Evolutionary conservation across 2,888 invertebrate species (phyloP).

Genomic region (Agrotis ipsilon): DNA sequence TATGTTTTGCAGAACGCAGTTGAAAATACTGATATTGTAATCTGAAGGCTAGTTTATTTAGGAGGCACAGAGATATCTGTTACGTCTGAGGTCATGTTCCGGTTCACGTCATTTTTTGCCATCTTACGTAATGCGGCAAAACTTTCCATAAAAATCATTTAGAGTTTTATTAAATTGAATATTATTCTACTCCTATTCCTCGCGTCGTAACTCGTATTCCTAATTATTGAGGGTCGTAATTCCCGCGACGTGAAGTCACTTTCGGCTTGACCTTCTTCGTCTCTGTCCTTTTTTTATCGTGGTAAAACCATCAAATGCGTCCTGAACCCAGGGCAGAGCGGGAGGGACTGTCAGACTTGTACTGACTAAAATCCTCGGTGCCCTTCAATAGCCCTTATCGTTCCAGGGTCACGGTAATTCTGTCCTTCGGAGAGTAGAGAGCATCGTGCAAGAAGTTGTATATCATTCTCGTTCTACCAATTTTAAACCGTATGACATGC

Average conservation of each 20-base stretch:
- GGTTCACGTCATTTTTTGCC: slow-evolving; percentile 7
- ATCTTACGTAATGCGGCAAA: slow-evolving; percentile 17
- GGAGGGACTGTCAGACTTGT: too few relatives aligned
- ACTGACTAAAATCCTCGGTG: too few relatives aligned
- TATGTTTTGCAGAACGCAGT: not conserved
- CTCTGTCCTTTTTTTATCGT: too few relatives aligned
- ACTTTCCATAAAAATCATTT: slow-evolving; percentile 7
- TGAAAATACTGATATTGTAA: not conserved
- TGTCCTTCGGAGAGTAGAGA: too few relatives aligned
- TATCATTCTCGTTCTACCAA: not conserved
- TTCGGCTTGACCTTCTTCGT: not conserved
- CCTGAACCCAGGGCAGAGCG: too few relatives aligned
- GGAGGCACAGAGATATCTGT: slow-evolving; percentile 4
- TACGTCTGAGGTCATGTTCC: slow-evolving; percentile 25
- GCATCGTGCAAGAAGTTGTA: not conserved
- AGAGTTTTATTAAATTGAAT: slow-evolving; percentile 3
- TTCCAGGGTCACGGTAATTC: too few relatives aligned
- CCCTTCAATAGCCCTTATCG: too few relatives aligned
- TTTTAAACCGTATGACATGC: not conserved
- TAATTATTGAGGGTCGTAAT: too few relatives aligned
- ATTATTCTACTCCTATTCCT: not conserved
- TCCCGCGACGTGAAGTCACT: too few relatives aligned
- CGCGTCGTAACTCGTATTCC: not conserved
- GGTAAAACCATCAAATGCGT: too few relatives aligned
- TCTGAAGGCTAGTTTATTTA: slow-evolving; percentile 4